Conservation (phyloP, 2,888 invertebrate genomes). For the Thyatira batis region DNA sequence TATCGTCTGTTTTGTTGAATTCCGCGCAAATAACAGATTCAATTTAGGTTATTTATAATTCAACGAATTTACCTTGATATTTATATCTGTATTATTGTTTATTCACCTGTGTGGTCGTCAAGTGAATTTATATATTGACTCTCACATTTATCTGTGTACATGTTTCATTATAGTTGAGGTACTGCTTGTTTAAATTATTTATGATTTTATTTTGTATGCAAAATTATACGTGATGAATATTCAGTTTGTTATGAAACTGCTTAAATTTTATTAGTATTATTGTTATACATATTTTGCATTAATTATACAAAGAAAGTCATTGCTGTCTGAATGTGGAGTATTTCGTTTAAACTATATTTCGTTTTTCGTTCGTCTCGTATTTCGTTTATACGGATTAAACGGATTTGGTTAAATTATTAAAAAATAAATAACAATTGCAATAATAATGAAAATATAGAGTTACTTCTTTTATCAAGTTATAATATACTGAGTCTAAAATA, state of each 20-base stretch:
- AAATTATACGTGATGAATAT: background rate
- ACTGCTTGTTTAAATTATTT: background rate
- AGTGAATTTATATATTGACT: background rate
- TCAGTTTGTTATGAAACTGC: background rate
- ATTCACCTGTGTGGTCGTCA: conserved; percentile 4
- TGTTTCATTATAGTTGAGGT: background rate
- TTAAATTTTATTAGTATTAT: too few species aligned
- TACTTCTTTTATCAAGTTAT: too few species aligned
- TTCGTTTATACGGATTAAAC: too few species aligned
- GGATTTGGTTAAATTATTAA: too few species aligned
- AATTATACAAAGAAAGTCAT: too few species aligned
- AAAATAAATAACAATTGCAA: too few species aligned
- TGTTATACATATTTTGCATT: conserved; percentile 3
- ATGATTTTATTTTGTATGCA: background rate
- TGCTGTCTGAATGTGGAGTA: too few species aligned
- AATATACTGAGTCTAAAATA: too few species aligned
- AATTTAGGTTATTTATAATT: conserved; percentile 14
- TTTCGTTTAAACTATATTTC: too few species aligned
- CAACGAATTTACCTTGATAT: too few species aligned
- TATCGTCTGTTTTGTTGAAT: conserved; percentile 25
- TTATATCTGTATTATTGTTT: too few species aligned
- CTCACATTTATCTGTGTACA: background rate
- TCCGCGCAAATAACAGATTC: conserved; percentile 28
- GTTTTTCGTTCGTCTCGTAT: too few species aligned
- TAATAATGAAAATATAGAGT: background rate